phyloP scores from a whole-genome alignment of 2,888 invertebrate genomes.

The Eupithecia abbreviata region DNA sequence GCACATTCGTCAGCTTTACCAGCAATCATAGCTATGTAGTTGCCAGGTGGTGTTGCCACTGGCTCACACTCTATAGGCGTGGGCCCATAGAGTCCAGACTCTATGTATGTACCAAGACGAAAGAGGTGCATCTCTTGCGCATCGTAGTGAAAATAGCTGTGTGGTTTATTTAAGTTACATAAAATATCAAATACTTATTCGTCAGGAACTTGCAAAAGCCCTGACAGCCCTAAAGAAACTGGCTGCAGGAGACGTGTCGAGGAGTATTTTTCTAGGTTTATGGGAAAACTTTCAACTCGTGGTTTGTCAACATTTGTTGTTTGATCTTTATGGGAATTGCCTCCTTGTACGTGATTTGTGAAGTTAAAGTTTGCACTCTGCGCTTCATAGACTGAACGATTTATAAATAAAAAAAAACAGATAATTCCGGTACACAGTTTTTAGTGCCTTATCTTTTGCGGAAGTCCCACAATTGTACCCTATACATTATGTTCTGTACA shows the following conservation, averaged over 20 bases:
- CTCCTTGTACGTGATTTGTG: constrained; percentile 42
- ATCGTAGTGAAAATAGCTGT: too few species aligned
- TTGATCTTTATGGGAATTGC: constrained; percentile 56
- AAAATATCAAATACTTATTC: neutral
- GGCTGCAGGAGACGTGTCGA: constrained; percentile 57
- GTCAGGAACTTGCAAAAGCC: neutral
- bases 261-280: constrained; percentile 75
- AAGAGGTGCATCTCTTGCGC: too few species aligned
- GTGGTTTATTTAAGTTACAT: neutral
- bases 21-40: too few species aligned
- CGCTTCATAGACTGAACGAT: neutral
- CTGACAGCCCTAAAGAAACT: constrained; percentile 39
- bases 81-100: too few species aligned
- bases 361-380: constrained; percentile 30
- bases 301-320: constrained; percentile 65
- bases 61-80: too few species aligned
- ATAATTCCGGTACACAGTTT: too few species aligned
- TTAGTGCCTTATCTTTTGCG: too few species aligned
- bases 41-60: too few species aligned
- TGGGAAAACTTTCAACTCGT: constrained; percentile 72
- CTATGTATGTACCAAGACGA: too few species aligned
- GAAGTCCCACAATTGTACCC: too few species aligned
- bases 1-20: too few species aligned
- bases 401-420: neutral
- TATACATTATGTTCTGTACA: too few species aligned